Conservation (phyloP, 2,113 vertebrate genomes). For the Xenus cinereus region DNA sequence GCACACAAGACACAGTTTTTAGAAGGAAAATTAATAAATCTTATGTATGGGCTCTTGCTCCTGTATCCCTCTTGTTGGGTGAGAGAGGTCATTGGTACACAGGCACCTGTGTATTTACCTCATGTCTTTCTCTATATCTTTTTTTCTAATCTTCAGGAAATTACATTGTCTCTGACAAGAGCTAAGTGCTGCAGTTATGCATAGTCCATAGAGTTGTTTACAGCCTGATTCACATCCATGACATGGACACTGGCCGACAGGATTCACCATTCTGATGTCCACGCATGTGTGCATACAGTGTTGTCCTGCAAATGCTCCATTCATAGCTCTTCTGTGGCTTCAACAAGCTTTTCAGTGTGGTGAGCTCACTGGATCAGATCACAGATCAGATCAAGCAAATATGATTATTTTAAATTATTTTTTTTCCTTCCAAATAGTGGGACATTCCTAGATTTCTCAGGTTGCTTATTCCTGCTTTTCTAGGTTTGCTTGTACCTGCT, state of each 20-base stretch:
- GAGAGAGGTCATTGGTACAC: fast-evolving
- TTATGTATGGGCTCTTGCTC: not conserved
- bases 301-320: not conserved
- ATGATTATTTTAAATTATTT: not conserved
- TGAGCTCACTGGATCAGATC: not conserved
- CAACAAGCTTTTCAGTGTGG: not conserved
- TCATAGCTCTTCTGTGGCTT: not conserved
- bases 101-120: not conserved
- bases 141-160: constrained; percentile 12
- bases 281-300: fast-evolving
- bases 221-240: not conserved
- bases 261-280: not conserved
- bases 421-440: not conserved
- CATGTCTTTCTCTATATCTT: not conserved
- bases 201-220: not conserved
- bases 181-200: not conserved
- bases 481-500: not conserved
- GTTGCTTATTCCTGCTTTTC: not conserved
- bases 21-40: not conserved
- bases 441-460: not conserved
- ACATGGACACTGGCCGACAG: not conserved
- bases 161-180: not conserved
- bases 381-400: not conserved
- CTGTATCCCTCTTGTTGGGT: not conserved
- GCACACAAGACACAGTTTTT: not conserved